Conservation (phyloP, 2,113 vertebrate species). For the Lampris megalopsis region DNA sequence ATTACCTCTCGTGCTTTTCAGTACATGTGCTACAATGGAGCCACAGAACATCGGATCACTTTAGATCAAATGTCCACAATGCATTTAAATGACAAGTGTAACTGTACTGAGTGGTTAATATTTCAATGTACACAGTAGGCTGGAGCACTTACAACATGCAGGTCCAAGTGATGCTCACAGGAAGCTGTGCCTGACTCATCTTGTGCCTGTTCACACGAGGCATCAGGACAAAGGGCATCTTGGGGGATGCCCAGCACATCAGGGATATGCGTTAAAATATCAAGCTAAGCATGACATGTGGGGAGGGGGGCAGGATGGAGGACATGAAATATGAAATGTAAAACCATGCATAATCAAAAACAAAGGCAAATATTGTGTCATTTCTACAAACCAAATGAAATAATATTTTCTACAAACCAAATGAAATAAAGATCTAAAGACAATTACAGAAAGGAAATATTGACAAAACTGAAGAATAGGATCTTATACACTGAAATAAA, state of each 20-base stretch:
- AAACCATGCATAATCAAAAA: slow-evolving; percentile 51
- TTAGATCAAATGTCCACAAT: too few species aligned
- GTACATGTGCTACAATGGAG: too few species aligned
- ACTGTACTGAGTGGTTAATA: neutral
- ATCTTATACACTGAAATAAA: slow-evolving; percentile 4
- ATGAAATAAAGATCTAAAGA: slow-evolving; percentile 4
- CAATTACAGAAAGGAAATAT: neutral
- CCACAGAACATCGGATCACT: too few species aligned
- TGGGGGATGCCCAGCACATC: slow-evolving; percentile 81
- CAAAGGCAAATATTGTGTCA: slow-evolving; percentile 18
- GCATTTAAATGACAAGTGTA: neutral
- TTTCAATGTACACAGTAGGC: neutral
- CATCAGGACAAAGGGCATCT: slow-evolving; percentile 68
- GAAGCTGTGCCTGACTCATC: slow-evolving; percentile 61
- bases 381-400: slow-evolving; percentile 8
- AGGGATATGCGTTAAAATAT: slow-evolving; percentile 85
- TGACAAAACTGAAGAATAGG: neutral
- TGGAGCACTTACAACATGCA: slow-evolving; percentile 83
- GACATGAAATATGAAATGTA: slow-evolving; percentile 61
- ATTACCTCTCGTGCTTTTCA: too few species aligned
- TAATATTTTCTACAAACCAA: slow-evolving; percentile 14
- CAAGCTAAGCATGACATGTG: slow-evolving; percentile 82
- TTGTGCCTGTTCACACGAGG: slow-evolving; percentile 60
- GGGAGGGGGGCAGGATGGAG: slow-evolving; percentile 39
- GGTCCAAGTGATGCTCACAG: slow-evolving; percentile 77